Evolutionary conservation across 2,888 invertebrate species (phyloP).

Genomic region (Pocota personata): DNA sequence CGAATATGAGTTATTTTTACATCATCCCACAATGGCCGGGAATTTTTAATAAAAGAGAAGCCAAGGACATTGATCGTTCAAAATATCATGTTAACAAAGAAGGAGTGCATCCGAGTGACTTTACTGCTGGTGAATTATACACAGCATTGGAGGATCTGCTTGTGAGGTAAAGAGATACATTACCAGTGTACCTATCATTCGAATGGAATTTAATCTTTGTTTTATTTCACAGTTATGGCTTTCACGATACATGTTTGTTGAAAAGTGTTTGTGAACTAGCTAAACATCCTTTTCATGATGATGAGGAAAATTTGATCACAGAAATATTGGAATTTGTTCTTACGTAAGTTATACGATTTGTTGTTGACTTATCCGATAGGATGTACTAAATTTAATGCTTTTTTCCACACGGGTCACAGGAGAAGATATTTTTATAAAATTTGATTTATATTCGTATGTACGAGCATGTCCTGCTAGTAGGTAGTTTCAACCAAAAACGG

Average conservation of each 20-base stretch:
- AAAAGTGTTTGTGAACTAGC: slow-evolving; percentile 88
- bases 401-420: too few species aligned
- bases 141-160: slow-evolving; percentile 78
- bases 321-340: slow-evolving; percentile 87
- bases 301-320: slow-evolving; percentile 85
- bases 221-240: slow-evolving; percentile 86
- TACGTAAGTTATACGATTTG: slow-evolving; percentile 85
- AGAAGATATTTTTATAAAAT: too few species aligned
- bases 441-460: too few species aligned
- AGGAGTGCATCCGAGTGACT: slow-evolving; percentile 79
- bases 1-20: slow-evolving; percentile 78
- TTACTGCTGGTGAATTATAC: slow-evolving; percentile 81
- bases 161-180: background rate
- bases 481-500: too few species aligned
- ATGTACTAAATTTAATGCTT: too few species aligned
- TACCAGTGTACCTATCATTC: background rate
- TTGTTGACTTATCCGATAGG: too few species aligned
- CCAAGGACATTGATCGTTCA: slow-evolving; percentile 31
- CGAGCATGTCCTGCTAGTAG: too few species aligned
- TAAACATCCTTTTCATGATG: slow-evolving; percentile 85
- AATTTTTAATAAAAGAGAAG: slow-evolving; percentile 72
- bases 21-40: slow-evolving; percentile 81
- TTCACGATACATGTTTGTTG: slow-evolving; percentile 88
- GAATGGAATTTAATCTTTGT: too few species aligned
- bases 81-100: slow-evolving; percentile 46